Base-by-base conservation (phyloP, 2,797 vertebrate species). In the Silurus lanzhouensis region DNA sequence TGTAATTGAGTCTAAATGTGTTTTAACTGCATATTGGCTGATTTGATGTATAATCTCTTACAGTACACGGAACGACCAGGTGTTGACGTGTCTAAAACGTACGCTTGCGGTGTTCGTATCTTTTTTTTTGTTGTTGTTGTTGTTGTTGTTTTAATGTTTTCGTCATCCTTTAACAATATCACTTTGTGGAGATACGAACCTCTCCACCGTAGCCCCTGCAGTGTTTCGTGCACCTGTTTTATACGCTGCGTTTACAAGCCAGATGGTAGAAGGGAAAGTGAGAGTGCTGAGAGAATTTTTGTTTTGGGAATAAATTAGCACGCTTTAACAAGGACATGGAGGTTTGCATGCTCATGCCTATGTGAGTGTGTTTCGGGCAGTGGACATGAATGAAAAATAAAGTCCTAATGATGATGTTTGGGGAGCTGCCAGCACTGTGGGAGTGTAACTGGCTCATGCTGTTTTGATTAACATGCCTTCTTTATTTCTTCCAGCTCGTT, bases 391-490 rank as follows among this genome's bases (percentile, higher is more conserved):
- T 76, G 63, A 82, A 76, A 38, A 6, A 12, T 38, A 75, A 75
- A 27, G 72, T 22, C 22, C 13, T 82, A 79, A 82, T 85, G 31
- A 44, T 75, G 46, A 13, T 57, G 77, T 72, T 80, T 87, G 44
- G 72, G 83, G 52, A 85, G 48, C 58, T 68, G 48, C 78, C 75
- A 52, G 22, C 31, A 68, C 70, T 61, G 13, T 86, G 78, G 67
- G 48, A 58, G 25, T 86, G 52, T 86, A 78, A 72, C 10, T 19
- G 79, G 55, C 38, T 80, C 58, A 44, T 70, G 31, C 57, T 71
- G 5, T 90, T 88, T 85, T 71, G n/a, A 71, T 46, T 88, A 90
- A 64, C 0, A 74, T 75, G 83, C 72, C 80, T 20, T 83, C 5
- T 78, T 13, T 66, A 82, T 61, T 22, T 57, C 17, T 63, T 58